Evolutionary conservation across 2,797 vertebrate species (phyloP), one percentile per base, ranked within the genome.

Genomic region (Luscinia megarhynchos): DNA sequence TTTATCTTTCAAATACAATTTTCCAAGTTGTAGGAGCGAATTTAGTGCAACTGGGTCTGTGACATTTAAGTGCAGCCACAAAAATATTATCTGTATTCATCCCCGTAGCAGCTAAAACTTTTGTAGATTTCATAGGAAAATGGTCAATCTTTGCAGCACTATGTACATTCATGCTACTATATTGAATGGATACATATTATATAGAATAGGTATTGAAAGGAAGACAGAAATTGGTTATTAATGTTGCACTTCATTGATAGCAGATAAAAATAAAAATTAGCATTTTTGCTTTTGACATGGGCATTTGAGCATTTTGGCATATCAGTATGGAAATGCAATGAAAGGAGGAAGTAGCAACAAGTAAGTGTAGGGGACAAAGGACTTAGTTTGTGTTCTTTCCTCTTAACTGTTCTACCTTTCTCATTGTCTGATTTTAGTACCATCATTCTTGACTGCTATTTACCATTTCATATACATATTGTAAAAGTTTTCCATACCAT

Each of bases 1-100:
- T 53, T 64, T 80, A 6, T 80, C 85, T 96, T 96, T 96, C 92
- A 97, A 95, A 96, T 91, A 79, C 24, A 84, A 58, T 93, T 97
- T 93, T 95, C 72, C 91, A 87, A 96, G 61, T 75, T 91, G 67
- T 58, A 58, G 81, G n/a, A 95, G 63, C 41, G 96, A 95, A 97
- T 97, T 95, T 96, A 95, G 41, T 95, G 96, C 75, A 95, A 74
- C 80, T 95, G 76, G 48, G 46, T 84, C 53, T 95, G 58, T 80
- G 86, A 92, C 72, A 81, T 75, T 80, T 72, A 66, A 90, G 46
- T 34, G 81, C 80, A 95, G 94, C 38, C 48, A 74, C 81, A 96
- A 95, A 68, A 11, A 96, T 68, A 4, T 13, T 62, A 36, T 54
- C 79, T 91, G 9, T 67, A 88, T 24, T 45, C 38, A 94, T 57